Conservation (phyloP, 2,797 vertebrate genomes). For the Propithecus deckenii region DNA sequence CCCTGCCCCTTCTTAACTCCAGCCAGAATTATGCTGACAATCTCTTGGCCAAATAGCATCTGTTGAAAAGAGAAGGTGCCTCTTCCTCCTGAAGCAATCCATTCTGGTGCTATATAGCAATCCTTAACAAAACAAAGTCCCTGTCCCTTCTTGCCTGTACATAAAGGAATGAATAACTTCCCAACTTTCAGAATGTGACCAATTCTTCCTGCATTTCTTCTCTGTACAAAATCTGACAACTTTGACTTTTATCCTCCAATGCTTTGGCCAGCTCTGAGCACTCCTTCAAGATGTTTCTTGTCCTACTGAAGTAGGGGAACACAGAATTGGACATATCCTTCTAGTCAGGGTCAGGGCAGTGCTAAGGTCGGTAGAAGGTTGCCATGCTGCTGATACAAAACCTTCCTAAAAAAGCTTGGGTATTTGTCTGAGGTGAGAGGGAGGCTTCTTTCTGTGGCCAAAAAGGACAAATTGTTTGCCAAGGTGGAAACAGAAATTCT, state of each 20-base stretch:
- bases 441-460: constrained; percentile 23
- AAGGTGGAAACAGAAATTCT: constrained; percentile 34
- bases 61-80: neutral
- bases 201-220: neutral
- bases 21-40: neutral
- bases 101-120: neutral
- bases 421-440: neutral
- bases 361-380: neutral
- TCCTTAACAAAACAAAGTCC: neutral
- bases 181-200: neutral
- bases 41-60: neutral
- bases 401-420: neutral
- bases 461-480: constrained; percentile 10
- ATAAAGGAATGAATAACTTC: neutral
- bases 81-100: neutral
- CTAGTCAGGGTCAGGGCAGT: neutral
- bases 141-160: neutral
- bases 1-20: neutral
- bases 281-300: neutral
- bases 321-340: neutral
- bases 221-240: neutral
- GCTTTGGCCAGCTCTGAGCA: neutral
- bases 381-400: neutral
- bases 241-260: neutral
- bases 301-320: neutral